Base-by-base conservation (phyloP, 2,888 invertebrate species). In the Fissipunctia ypsillon region DNA sequence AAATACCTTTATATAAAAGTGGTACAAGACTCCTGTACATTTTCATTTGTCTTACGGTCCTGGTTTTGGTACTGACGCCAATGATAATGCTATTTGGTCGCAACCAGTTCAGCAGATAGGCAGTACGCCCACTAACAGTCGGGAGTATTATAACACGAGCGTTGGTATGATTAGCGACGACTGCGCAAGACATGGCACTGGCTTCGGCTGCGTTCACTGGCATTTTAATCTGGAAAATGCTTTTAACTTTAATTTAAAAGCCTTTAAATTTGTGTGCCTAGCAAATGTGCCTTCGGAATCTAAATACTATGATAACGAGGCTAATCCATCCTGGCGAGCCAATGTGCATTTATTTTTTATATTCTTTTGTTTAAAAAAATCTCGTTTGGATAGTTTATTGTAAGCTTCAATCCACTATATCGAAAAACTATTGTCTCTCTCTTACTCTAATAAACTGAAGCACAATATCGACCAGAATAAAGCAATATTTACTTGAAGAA, bases 81-180 rank as follows among this genome's bases (percentile, higher is more conserved):
- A 98, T 92, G 73, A 98, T 96, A 9, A 97, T 96, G 84, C 97
- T 97, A 35, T 97, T 94, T 0, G 98, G 97, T 57, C 97, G 93
- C 90, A 97, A 96, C 75, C 96, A 96, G 38, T 97, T 96, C 59
- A 98, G 93, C 64, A 97, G 91, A 81, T 96, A 95, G 5, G 97
- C 97, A 0, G 97, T 97, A 80, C 95, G 90, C 0, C 97, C 97
- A 7, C 95, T 95, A 9, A 97, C 97, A 0, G 97, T 97, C 1
- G 97, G 96, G 4, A 97, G 94, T 57, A 98, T 93, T 73, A 98
- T 97, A 0, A 97, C 97, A 0, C 88, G 83, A 0, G 93, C 90
- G 3, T 90, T 85, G 0, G 81, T 87, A 50, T 91, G 89, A 73
- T 92, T 91, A 0, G 94, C 93, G 0, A 89, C 57, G 1, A 88